These are phyloP conservation scores for Phaethornis superciliosus DNA, from an alignment of 2,113 vertebrate genomes.

Conservation along the genomic window DNA sequence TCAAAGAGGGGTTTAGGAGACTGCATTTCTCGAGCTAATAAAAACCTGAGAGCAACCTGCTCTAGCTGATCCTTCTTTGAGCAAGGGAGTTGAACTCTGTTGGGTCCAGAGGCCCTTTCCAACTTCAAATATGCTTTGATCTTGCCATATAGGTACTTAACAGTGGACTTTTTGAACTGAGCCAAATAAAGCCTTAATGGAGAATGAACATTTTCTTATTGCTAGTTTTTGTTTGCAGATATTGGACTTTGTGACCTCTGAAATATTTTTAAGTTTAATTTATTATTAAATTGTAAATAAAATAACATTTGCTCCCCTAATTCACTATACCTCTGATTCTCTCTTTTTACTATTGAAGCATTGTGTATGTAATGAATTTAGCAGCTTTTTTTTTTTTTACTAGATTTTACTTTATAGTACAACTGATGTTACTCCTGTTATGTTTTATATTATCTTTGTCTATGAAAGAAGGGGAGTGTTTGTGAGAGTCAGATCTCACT, in stretches of 20 bases:
- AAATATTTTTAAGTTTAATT: background rate
- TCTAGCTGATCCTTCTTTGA: background rate
- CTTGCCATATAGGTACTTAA: background rate
- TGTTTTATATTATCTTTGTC: conserved; percentile 24
- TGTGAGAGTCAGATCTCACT: too few species aligned
- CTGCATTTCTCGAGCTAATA: background rate
- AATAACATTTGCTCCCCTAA: background rate
- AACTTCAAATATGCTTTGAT: accelerated
- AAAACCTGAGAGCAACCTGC: background rate
- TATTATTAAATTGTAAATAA: background rate
- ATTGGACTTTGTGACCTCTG: background rate
- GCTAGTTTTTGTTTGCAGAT: background rate
- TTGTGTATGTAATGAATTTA: conserved; percentile 1
- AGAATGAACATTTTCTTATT: background rate
- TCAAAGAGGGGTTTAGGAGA: background rate
- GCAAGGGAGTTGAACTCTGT: background rate
- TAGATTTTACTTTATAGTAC: conserved; percentile 18
- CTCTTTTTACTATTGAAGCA: background rate
- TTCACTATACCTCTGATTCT: background rate
- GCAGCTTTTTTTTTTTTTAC: background rate
- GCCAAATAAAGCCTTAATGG: background rate
- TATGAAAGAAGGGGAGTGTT: background rate
- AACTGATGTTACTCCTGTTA: background rate
- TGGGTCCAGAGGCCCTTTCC: background rate
- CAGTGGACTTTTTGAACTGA: background rate